phyloP scores from a whole-genome alignment of 1,140 invertebrate genomes.

The Procambarus virginalis region DNA sequence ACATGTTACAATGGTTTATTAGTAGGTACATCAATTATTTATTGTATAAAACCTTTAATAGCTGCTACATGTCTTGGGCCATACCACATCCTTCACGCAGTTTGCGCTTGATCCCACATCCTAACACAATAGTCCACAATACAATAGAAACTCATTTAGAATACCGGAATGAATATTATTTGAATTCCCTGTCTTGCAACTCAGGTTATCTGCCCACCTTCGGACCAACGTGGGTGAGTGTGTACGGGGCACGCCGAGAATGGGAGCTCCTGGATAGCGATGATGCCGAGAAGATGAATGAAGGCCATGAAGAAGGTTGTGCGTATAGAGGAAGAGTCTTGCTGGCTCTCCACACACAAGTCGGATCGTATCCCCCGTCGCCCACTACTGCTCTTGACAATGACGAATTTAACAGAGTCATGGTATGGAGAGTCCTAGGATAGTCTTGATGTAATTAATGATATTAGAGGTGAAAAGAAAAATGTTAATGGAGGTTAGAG shows the following conservation, averaged over 20 bases:
- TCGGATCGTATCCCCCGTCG: conserved; percentile 73
- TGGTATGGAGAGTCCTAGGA: conserved; percentile 70
- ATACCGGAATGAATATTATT: too few species aligned
- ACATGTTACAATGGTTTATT: too few species aligned
- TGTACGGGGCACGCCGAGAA: conserved; percentile 77
- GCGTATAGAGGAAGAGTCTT: conserved; percentile 76
- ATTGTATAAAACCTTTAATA: too few species aligned
- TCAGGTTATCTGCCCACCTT: conserved; percentile 77
- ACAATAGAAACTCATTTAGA: too few species aligned
- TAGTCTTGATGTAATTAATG: background rate
- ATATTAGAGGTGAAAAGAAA: background rate
- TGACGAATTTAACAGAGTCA: conserved; percentile 73
- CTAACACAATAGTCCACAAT: too few species aligned
- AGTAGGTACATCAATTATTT: too few species aligned
- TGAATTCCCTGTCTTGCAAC: background rate
- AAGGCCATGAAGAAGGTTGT: conserved; percentile 74
- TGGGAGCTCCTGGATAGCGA: conserved; percentile 71
- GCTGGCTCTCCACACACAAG: conserved; percentile 74
- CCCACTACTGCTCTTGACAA: conserved; percentile 73
- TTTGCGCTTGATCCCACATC: too few species aligned
- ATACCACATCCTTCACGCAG: too few species aligned
- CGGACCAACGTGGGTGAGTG: conserved; percentile 76
- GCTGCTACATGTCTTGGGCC: too few species aligned
- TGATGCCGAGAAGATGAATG: conserved; percentile 39
- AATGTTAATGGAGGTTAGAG: too few species aligned